Evolutionary conservation across 2,888 invertebrate species (phyloP).

Genomic region (Xestia rhomboidea): DNA sequence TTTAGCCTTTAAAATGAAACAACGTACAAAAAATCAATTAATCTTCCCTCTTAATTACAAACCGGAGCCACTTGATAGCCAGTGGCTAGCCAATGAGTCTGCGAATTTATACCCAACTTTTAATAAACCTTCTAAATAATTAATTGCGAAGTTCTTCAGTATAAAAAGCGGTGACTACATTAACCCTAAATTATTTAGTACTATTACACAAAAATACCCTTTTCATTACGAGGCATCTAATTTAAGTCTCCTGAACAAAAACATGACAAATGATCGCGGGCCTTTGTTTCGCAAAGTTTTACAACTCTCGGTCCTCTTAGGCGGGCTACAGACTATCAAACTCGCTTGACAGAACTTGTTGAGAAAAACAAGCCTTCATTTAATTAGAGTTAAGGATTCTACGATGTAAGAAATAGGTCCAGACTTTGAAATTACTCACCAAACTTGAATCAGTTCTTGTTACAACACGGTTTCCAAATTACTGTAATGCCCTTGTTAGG

Average conservation of each 20-base stretch:
- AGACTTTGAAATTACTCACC: constrained; percentile 54
- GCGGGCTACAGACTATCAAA: constrained; percentile 62
- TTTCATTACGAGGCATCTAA: constrained; percentile 68
- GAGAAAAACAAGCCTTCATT: constrained; percentile 66
- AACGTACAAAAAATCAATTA: constrained; percentile 53
- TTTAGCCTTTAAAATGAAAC: constrained; percentile 25
- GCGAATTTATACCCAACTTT: constrained; percentile 60
- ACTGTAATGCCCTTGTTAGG: constrained; percentile 41
- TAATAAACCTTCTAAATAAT: constrained; percentile 68
- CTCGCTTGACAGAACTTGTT: constrained; percentile 66
- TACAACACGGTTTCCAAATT: constrained; percentile 45
- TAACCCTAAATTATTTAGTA: constrained; percentile 70
- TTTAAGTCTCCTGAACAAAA: constrained; percentile 69
- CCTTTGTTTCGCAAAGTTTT: constrained; percentile 66
- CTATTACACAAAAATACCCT: constrained; percentile 68
- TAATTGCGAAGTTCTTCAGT: constrained; percentile 66
- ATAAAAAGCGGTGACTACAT: constrained; percentile 67
- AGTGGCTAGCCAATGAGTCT: constrained; percentile 59
- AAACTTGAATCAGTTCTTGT: constrained; percentile 49
- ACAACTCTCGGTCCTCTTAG: constrained; percentile 64
- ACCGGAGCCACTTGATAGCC: constrained; percentile 44
- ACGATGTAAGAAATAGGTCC: constrained; percentile 58
- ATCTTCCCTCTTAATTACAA: constrained; percentile 55
- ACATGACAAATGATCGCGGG: constrained; percentile 68
- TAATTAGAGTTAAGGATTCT: constrained; percentile 67